These are phyloP conservation scores for Pyralis farinalis DNA, from an alignment of 2,888 invertebrate genomes.

Conservation along the genomic window DNA sequence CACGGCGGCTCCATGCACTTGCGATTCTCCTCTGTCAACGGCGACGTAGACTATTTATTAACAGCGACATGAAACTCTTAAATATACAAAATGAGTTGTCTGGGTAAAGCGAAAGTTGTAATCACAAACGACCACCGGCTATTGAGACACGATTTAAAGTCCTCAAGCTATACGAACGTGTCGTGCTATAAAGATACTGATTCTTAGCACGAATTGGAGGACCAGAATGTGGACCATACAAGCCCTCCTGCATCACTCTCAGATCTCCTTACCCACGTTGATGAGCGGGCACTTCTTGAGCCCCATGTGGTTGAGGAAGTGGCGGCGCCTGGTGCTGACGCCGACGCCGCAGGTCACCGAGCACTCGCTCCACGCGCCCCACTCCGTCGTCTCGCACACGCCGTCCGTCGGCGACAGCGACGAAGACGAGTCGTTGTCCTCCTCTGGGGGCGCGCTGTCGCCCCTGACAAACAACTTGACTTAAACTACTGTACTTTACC, in stretches of 20 bases:
- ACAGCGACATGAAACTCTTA: no score
- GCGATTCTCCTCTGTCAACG: conserved; percentile 85
- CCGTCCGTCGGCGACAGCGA: conserved; percentile 46
- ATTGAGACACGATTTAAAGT: no score
- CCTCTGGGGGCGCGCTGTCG: conserved; percentile 29
- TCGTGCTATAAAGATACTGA: not conserved
- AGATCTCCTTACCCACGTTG: conserved; percentile 74
- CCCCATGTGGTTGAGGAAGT: conserved; percentile 88
- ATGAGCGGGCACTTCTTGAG: conserved; percentile 91
- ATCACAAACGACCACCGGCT: no score
- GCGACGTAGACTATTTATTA: no score
- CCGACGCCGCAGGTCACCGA: conserved; percentile 92
- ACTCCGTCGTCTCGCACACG: conserved; percentile 85
- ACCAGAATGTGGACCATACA: no score
- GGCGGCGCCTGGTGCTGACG: conserved; percentile 86
- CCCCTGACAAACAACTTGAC: no score
- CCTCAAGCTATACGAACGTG: conserved; percentile 8
- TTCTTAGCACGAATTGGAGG: no score
- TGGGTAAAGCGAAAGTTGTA: no score
- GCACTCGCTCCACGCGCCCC: conserved; percentile 93
- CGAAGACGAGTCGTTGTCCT: conserved; percentile 22
- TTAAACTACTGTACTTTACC: no score
- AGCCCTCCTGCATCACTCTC: no score
- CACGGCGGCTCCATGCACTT: conserved; percentile 89
- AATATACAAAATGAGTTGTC: no score